Conservation (phyloP, 2,797 vertebrate species). For the Holocentrus rufus region DNA sequence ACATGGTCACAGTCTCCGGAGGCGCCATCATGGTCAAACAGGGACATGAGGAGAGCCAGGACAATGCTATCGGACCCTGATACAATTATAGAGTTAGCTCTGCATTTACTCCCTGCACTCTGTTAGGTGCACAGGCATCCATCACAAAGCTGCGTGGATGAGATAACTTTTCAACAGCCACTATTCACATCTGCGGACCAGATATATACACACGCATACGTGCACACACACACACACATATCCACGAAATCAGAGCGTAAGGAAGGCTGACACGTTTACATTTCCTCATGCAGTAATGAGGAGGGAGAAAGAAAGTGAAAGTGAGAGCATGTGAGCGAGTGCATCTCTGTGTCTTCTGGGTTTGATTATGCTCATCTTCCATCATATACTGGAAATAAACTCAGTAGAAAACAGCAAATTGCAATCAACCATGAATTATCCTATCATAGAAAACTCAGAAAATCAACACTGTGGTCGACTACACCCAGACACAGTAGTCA, state of each 20-base stretch:
- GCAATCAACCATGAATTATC: constrained; percentile 48
- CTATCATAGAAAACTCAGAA: constrained; percentile 29
- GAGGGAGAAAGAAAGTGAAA: constrained; percentile 58
- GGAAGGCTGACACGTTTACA: constrained; percentile 57
- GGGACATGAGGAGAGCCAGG: constrained; percentile 24
- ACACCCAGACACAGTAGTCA: constrained; percentile 50
- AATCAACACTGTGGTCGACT: constrained; percentile 51
- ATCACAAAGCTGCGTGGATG: constrained; percentile 20
- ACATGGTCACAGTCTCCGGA: constrained; percentile 6
- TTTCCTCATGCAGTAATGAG: constrained; percentile 60
- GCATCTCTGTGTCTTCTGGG: constrained; percentile 32
- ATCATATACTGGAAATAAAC: constrained; percentile 55
- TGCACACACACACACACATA: constrained; percentile 5
- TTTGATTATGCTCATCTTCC: constrained; percentile 51
- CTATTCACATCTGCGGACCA: constrained; percentile 71
- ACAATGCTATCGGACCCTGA: constrained; percentile 10
- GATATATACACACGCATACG: constrained; percentile 49
- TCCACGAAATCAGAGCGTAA: constrained; percentile 14
- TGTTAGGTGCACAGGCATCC: constrained; percentile 29
- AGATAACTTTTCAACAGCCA: constrained; percentile 31
- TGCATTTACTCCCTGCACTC: constrained; percentile 32
- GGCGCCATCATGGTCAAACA: constrained; percentile 28
- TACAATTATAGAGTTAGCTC: constrained; percentile 27
- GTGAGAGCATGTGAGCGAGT: constrained; percentile 43
- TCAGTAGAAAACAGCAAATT: constrained; percentile 29